Percentiles rank a stretch among this genome's conserved stretches.
These are phyloP conservation scores for Macquaria ambigua DNA, from an alignment of 2,113 vertebrate genomes.

Conservation along the genomic window DNA sequence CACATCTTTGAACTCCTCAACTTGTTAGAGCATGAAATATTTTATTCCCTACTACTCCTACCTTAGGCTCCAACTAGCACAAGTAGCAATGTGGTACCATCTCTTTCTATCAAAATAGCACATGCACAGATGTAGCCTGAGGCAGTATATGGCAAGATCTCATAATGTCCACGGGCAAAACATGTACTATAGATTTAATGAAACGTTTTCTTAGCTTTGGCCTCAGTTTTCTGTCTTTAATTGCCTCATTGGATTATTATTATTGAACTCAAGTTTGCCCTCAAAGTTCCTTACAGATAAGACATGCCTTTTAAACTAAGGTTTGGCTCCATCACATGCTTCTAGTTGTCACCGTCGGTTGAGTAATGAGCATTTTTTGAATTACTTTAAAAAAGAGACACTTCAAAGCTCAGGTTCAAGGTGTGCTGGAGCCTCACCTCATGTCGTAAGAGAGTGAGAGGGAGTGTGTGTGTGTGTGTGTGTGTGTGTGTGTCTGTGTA, in stretches of 20 bases:
- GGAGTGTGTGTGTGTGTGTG: conserved; percentile 10
- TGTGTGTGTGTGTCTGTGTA: conserved; percentile 3
- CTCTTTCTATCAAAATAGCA: background rate
- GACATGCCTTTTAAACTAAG: background rate
- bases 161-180: background rate
- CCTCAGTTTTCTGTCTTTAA: background rate
- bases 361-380: background rate
- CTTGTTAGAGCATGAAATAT: background rate
- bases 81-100: background rate
- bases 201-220: background rate
- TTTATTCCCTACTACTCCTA: background rate
- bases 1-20: background rate
- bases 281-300: background rate
- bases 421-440: conserved; percentile 41
- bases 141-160: background rate
- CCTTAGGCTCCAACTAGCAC: background rate
- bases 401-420: conserved; percentile 31
- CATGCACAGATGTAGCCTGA: background rate
- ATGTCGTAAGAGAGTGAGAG: conserved; percentile 13
- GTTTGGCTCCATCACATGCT: background rate
- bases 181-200: background rate
- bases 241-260: background rate
- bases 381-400: background rate
- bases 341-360: background rate
- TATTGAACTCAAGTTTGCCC: background rate